Conservation (phyloP, 30 jellyfish, hydroid and myxozoan species). For the Aurelia coerulea region DNA sequence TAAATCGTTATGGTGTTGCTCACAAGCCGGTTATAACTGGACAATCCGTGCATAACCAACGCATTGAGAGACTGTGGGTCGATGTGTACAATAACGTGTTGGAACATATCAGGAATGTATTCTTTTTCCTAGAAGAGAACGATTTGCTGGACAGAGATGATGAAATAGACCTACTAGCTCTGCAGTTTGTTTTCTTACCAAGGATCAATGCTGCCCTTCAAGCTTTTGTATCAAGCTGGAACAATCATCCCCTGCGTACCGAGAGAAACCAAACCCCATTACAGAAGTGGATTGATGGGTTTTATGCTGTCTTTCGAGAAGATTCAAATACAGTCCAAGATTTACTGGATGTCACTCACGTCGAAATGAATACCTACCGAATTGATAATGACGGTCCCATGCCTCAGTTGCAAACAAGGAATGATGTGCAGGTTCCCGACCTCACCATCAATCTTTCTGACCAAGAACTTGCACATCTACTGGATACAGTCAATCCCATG, state of each 20-base stretch:
- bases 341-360: background rate
- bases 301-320: background rate
- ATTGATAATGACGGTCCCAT: background rate
- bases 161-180: background rate
- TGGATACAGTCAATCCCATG: no score
- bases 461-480: no score
- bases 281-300: background rate
- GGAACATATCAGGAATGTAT: background rate
- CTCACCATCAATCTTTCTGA: no score
- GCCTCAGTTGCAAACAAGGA: background rate
- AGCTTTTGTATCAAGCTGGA: background rate
- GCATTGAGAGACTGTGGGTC: slow-evolving; percentile 20
- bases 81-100: background rate
- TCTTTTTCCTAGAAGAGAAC: background rate
- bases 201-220: slow-evolving; percentile 10
- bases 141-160: background rate
- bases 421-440: slow-evolving; percentile 14
- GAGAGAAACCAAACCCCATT: background rate
- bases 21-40: background rate
- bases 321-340: background rate
- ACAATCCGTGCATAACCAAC: background rate
- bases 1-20: background rate
- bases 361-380: background rate
- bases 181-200: background rate
- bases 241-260: slow-evolving; percentile 10